phyloP scores from a whole-genome alignment of 2,888 invertebrate species.

The Dioctria rufipes region DNA sequence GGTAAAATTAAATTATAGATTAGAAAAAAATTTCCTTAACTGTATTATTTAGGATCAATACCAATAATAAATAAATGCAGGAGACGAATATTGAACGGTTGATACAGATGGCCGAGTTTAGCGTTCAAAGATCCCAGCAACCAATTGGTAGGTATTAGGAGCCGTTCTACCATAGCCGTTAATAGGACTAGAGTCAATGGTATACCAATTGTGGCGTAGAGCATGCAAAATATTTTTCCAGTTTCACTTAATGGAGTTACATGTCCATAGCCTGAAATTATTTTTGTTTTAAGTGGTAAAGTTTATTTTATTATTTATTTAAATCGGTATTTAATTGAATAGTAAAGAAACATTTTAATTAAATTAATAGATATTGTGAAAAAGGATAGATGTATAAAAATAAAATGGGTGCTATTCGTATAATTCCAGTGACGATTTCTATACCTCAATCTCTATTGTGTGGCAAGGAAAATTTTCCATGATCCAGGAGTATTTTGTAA shows the following conservation, averaged over 20 bases:
- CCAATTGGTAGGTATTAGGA: slow-evolving; percentile 82
- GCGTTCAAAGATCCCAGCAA: slow-evolving; percentile 80
- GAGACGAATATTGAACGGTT: slow-evolving; percentile 82
- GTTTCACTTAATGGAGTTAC: slow-evolving; percentile 88
- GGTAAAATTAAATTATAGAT: background rate
- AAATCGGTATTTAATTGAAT: background rate
- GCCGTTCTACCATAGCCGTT: slow-evolving; percentile 85
- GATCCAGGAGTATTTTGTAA: no score
- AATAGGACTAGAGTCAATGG: slow-evolving; percentile 88
- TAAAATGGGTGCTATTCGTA: no score
- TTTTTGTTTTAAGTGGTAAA: background rate
- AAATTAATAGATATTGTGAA: no score
- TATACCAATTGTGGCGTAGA: slow-evolving; percentile 88
- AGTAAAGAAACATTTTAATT: no score
- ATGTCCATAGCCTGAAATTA: slow-evolving; percentile 85
- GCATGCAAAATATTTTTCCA: slow-evolving; percentile 90
- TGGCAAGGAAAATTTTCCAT: no score
- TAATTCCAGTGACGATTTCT: no score
- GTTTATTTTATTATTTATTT: no score
- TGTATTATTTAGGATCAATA: no score
- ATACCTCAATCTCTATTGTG: no score
- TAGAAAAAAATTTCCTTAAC: slow-evolving; percentile 63
- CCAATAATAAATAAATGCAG: slow-evolving; percentile 82
- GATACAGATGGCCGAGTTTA: slow-evolving; percentile 80
- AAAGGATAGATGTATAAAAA: no score